Base-by-base conservation (phyloP, 2,888 invertebrate genomes). In the Archips xylosteana region DNA sequence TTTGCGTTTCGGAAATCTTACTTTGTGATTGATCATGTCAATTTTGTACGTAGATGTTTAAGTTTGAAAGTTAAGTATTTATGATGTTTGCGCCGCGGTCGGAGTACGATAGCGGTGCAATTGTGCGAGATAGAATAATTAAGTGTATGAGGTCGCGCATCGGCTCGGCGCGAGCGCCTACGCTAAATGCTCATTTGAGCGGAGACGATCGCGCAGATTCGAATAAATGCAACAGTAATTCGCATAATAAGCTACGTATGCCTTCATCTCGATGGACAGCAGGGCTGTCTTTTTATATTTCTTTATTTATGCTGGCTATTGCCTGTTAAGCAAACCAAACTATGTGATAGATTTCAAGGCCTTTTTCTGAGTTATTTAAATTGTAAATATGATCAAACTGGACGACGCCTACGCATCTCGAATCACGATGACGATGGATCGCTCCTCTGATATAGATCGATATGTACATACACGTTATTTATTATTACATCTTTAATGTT, bases 171-270 rank as follows among this genome's bases (percentile, higher is more conserved):
- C 83, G 78, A 79, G 83, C 91, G 88, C 91, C 90, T 88, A 92
- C 90, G 87, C 90, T 86, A 88, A 88, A 82, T 93, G 93, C 83
- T 93, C 93, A 93, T 91, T 93, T 92, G 88, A 93, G 92, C 92
- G 93, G 81, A 91, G 89, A 92, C 83, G 80, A 83, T 83, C 86
- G 86, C 84, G 82, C 86, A 88, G 86, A 90, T 87, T 89, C 87
- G 89, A 85, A 88, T 88, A 88, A 89, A 88, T 90, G 87, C 88
- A 91, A 91, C 87, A 83, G 88, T 90, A 86, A 90, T 88, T 84
- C 85, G 90, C 89, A 91, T 91, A 89, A 88, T 88, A 88, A 78
- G 84, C 89, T 88, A 90, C 86, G 87, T 85, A 85, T 88, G 90
- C 88, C 87, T 85, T 84, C 78, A 81, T 81, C 81, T 86, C 85